Percentiles rank a stretch among this genome's conserved stretches.
Conservation (phyloP, 2,113 vertebrate genomes). For the Siniperca chuatsi region DNA sequence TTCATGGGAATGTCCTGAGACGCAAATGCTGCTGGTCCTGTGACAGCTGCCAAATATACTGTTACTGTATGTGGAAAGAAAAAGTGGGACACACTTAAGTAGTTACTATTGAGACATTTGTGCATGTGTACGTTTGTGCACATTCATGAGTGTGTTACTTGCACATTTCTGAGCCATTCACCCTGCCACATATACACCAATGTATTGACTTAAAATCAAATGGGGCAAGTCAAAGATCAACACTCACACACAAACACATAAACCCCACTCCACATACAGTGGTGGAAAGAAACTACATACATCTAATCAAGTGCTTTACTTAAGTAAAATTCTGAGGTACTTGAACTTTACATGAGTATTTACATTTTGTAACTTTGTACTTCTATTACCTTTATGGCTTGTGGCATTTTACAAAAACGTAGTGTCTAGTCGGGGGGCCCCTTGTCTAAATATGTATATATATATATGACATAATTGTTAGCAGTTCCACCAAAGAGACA, state of each 20-base stretch:
- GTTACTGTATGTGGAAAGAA: background rate
- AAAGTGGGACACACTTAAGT: slow-evolving; percentile 14
- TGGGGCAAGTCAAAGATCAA: slow-evolving; percentile 12
- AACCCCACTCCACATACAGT: background rate
- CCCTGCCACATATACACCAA: background rate
- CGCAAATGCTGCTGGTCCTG: background rate
- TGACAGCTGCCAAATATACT: slow-evolving; percentile 31
- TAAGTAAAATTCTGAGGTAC: too few relatives aligned
- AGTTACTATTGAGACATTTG: background rate
- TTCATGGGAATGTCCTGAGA: slow-evolving; percentile 24
- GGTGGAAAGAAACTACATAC: background rate
- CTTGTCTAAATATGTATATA: background rate
- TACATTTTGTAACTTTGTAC: background rate
- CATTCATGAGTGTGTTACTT: background rate
- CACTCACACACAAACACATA: background rate
- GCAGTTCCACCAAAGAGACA: background rate
- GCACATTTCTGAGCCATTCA: background rate
- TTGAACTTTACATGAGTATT: background rate
- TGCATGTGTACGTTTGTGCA: background rate
- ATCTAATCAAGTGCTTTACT: background rate
- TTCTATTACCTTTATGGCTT: too few relatives aligned
- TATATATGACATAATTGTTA: background rate
- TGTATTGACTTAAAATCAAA: background rate
- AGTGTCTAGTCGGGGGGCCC: background rate
- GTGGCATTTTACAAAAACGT: background rate